Conservation (phyloP, 2,888 invertebrate genomes). For the Dryococelus australis region DNA sequence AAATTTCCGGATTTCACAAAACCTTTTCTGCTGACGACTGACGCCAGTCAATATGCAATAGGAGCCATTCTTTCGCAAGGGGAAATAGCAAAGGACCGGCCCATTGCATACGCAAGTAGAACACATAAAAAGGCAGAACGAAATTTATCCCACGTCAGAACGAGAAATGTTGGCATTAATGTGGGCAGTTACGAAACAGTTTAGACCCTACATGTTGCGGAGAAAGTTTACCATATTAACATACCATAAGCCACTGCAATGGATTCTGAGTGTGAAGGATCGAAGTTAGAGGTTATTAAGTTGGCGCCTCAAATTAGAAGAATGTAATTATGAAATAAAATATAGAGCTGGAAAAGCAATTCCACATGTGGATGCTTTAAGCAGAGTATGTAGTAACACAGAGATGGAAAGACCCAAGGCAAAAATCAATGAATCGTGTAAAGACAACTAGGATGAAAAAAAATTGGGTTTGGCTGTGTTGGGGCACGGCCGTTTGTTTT, state of each 20-base stretch:
- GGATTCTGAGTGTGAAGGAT: constrained; percentile 33
- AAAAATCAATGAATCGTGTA: too few relatives aligned
- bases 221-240: constrained; percentile 39
- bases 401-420: background rate
- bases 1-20: constrained; percentile 33
- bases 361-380: background rate
- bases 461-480: too few relatives aligned
- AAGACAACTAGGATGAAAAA: too few relatives aligned
- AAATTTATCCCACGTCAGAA: constrained; percentile 33
- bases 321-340: constrained; percentile 33
- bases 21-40: constrained; percentile 36
- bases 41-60: constrained; percentile 37
- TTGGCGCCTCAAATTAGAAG: constrained; percentile 32
- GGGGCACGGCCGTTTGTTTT: too few relatives aligned
- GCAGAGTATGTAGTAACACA: background rate
- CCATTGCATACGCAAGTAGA: constrained; percentile 39
- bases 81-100: constrained; percentile 29
- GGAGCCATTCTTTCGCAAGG: constrained; percentile 37
- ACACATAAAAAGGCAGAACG: constrained; percentile 33
- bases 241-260: constrained; percentile 33
- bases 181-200: constrained; percentile 35
- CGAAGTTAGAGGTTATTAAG: constrained; percentile 28
- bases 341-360: constrained; percentile 32
- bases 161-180: constrained; percentile 41
- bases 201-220: constrained; percentile 39